Evolutionary conservation across 2,888 invertebrate genomes (phyloP), one percentile per base, ranked within the genome.

Genomic region (Meliscaeva auricollis): DNA sequence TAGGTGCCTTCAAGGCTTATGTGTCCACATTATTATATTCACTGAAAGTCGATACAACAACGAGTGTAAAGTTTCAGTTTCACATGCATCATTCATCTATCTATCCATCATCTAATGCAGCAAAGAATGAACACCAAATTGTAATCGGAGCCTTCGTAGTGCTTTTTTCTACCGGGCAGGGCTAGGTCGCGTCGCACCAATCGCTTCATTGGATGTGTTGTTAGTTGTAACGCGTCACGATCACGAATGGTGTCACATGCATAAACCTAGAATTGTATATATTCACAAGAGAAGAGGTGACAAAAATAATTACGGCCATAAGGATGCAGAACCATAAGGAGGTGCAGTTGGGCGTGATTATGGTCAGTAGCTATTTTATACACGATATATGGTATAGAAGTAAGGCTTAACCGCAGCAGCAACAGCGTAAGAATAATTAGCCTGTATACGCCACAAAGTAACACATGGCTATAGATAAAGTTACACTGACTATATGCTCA

Each of bases 101-200:
- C 77, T 73, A 73, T 68, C 70, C 74, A 32, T 72, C 64, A 80
- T 68, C 80, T 54, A 84, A 62, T 85, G 84, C 84, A 76, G 68
- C 69, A 73, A 76, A 73, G 60, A 70, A 64, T 41, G 38, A 62
- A 75, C 52, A 30, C 52, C 52, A 41, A 52, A 60, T 54, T 83
- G 80, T 83, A 83, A 83, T 69, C 70, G 56, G 70, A 76, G 22
- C 72, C 68, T 62, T 72, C 60, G 60, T 52, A 30, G 44, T 46
- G 48, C 22, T 66, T 41, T 66, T 69, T 68, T 41, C 17, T 50
- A 46, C 26, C 46, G 30, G 17, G 30, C 26, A 26, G 26, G 26
- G 30, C 70, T 15, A 38, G n/a, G 38, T 22, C 62, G 38, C 48
- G 38, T 22, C 62, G 38, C 48, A 32, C 52, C 38, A 50, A 48